Evolutionary conservation across 2,113 vertebrate genomes (phyloP), one percentile per base, ranked within the genome.

Genomic region (Ia io): DNA sequence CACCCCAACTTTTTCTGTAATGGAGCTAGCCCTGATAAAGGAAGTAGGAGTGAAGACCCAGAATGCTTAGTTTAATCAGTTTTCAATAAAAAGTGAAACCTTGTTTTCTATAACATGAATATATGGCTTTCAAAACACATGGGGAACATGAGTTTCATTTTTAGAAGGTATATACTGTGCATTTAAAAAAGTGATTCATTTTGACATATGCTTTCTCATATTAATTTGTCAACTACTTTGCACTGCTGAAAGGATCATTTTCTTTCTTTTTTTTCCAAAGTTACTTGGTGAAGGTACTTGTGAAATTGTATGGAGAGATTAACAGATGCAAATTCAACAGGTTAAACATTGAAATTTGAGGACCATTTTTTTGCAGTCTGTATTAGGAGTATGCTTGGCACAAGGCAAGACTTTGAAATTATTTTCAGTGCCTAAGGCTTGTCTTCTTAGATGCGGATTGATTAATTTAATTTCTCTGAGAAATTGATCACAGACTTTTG

Each of bases 11-110:
- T 83, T 93, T 74, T 49, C 47, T 63, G 16, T 23, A 51, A 20
- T 51, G 0, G 3, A 61, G 22, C 17, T 61, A 69, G 9, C 69
- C 13, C 56, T 32, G 78, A 70, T 14, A 78, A 67, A 85, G 14
- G 56, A 88, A 89, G n/a, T 67, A 83, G 20, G n/a, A 63, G 10
- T 74, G 70, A 91, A 85, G 73, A 78, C 53, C 10, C 42, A 88
- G 51, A 87, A 67, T 2, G 10, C 88, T 90, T 94, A 51, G 44
- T 80, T 88, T 42, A 61, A 70, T 85, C 40, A 32, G 73, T 92
- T 91, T 95, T 83, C 86, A 95, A 76, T 87, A 84, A 94, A 94
- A 95, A 93, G 35, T 76, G 88, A 88, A 92, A 74, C 12, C 30
- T 73, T 51, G 6, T 88, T 44, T 95, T 88, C 22, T 70, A 17